Percentiles rank a stretch among this genome's conserved stretches.
These are phyloP conservation scores for Chascanopsetta lugubris DNA, from an alignment of 2,113 vertebrate genomes.

Conservation along the genomic window DNA sequence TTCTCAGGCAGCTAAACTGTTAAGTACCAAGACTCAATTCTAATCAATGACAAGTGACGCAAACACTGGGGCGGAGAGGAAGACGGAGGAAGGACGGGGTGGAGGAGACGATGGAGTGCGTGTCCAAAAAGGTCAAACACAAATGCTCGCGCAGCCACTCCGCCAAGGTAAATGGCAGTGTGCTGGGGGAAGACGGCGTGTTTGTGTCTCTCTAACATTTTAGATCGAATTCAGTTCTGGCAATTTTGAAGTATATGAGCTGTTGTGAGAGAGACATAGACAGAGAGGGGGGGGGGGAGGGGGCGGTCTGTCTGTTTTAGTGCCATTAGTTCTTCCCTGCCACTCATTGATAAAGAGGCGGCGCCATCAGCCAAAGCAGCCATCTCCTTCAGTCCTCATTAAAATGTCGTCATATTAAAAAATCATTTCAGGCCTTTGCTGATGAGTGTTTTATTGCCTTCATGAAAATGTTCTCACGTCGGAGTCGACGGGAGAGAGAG, in stretches of 20 bases:
- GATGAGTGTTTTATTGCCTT: conserved; percentile 79
- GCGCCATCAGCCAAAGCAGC: conserved; percentile 67
- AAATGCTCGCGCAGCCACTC: not conserved
- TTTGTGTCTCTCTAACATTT: conserved; percentile 21
- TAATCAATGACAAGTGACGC: conserved; percentile 49
- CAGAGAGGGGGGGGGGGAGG: conserved; percentile 6
- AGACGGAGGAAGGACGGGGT: not conserved
- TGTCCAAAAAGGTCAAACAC: conserved; percentile 44
- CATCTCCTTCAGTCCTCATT: conserved; percentile 75
- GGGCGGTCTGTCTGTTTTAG: conserved; percentile 43
- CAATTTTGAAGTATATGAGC: conserved; percentile 30
- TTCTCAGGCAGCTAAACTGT: conserved; percentile 45
- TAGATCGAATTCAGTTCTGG: conserved; percentile 35
- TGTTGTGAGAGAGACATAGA: conserved; percentile 3
- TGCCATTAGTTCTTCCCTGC: conserved; percentile 68
- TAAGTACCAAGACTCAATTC: conserved; percentile 57
- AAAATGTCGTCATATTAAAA: conserved; percentile 79
- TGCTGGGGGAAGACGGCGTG: conserved; percentile 2
- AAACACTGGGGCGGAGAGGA: conserved; percentile 19
- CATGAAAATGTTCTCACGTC: conserved; percentile 68
- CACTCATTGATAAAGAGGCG: conserved; percentile 73
- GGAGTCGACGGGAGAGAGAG: conserved; percentile 48
- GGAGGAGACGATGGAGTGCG: not conserved
- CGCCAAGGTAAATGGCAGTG: conserved; percentile 20
- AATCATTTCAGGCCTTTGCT: conserved; percentile 70